Base-by-base conservation (phyloP, 2,888 invertebrate genomes). In the Drosophila robusta region DNA sequence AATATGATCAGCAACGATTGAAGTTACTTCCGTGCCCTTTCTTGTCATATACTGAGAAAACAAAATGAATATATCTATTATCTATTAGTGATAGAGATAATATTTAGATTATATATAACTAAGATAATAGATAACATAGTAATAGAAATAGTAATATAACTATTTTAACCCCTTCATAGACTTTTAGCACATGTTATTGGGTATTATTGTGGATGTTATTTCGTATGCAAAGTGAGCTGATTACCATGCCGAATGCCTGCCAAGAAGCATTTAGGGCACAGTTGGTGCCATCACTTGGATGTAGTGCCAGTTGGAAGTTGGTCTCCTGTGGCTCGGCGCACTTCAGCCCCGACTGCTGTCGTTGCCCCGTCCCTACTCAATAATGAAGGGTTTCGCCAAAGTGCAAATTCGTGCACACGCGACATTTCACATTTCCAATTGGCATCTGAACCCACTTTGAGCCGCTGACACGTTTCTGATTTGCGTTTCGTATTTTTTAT, bases 401-500 rank as follows among this genome's bases (percentile, higher is more conserved):
- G 79, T 79, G 81, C 75, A 81, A 79, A 79, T 60, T 58, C 79
- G 65, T 79, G 79, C 79, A 80, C 51, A 66, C 54, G 62, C 81
- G 79, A 71, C 79, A 79, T 61, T 61, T 34, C 76, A 62, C 57
- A 80, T 75, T 64, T 71, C 45, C 62, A 65, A 73, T 71, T 67
- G 66, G 66, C 60, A 66, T 12, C 34, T 51, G 49, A 67, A 76
- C 47, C 62, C 70, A 41, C 61, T 74, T 74, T 78, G 69, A 78
- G 60, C 50, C 52, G 74, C 50, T 71, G 79, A 71, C 79, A 77
- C 77, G 79, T 74, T 64, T 75, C 64, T 72, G 82, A 69, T 69
- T 81, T 81, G 74, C 24, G 60, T 70, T 64, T 64, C n/a, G 34
- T 75, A 61, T 70, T 78, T 75, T 74, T 64, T 86, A 74, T 70